These are phyloP conservation scores for Cladopsammia gracilis DNA, from an alignment of 64 coral and sea anemone genomes.

Conservation along the genomic window DNA sequence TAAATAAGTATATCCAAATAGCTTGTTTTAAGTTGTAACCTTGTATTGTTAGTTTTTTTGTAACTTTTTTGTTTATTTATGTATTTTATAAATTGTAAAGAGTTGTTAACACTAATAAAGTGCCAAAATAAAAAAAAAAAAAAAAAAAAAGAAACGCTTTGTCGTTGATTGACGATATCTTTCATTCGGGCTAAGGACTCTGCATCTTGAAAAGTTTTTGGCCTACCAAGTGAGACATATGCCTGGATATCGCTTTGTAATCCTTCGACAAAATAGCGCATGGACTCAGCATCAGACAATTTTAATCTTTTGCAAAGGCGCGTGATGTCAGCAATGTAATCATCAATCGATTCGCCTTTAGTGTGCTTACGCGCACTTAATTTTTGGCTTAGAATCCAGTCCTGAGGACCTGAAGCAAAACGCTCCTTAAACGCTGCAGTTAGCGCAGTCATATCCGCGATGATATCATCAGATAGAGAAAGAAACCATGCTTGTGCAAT, in stretches of 20 bases:
- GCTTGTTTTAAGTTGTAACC: no score
- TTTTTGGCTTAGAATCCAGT: background rate
- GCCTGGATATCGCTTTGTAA: background rate
- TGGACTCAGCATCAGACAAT: background rate
- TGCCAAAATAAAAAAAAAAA: no score
- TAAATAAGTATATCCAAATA: no score
- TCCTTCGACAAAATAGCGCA: conserved; percentile 30
- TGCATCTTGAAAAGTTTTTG: conserved; percentile 17
- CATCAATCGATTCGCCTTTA: background rate
- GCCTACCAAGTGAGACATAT: background rate
- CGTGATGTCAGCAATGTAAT: background rate
- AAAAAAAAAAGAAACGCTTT: no score
- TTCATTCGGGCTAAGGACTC: background rate
- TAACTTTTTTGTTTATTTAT: no score
- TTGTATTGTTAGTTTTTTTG: no score
- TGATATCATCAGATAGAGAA: no score
- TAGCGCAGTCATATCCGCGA: no score
- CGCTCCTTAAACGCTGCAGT: background rate
- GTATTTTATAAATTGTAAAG: no score
- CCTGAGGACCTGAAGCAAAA: background rate
- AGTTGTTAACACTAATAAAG: no score
- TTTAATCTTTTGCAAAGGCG: background rate
- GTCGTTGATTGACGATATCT: no score
- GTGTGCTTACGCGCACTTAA: background rate
- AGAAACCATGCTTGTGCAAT: no score